Evolutionary conservation across 2,888 invertebrate species (phyloP).

Genomic region (Xestia rhomboidea): DNA sequence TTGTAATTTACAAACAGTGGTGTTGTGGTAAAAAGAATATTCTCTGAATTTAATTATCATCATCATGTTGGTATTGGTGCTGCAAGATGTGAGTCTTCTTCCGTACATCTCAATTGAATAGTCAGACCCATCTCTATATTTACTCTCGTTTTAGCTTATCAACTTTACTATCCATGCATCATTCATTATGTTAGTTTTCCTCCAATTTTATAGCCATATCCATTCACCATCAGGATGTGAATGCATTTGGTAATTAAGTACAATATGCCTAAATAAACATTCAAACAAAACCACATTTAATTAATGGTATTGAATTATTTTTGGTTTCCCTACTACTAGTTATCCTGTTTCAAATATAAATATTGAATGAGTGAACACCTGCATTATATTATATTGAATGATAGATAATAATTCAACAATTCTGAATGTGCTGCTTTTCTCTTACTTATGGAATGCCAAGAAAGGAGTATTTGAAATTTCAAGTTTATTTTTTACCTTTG

Average conservation of each 20-base stretch:
- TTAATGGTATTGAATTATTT: slow-evolving; percentile 30
- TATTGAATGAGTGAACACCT: slow-evolving; percentile 52
- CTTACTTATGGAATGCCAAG: background rate
- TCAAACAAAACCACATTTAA: slow-evolving; percentile 24
- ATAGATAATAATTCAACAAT: slow-evolving; percentile 6
- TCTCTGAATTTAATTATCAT: background rate
- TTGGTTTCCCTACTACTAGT: slow-evolving; percentile 23
- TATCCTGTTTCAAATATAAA: slow-evolving; percentile 45
- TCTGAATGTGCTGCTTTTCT: background rate
- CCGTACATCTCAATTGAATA: background rate
- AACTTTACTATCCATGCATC: slow-evolving; percentile 4
- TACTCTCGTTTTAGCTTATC: background rate
- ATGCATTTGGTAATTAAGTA: background rate
- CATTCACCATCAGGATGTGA: slow-evolving; percentile 1
- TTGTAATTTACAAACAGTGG: background rate
- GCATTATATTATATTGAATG: slow-evolving; percentile 2
- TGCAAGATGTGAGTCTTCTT: background rate
- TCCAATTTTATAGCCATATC: background rate
- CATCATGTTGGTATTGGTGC: accelerated
- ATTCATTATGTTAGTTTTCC: background rate
- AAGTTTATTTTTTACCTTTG: slow-evolving; percentile 3
- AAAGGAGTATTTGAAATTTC: background rate
- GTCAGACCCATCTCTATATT: background rate
- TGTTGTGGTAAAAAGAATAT: background rate
- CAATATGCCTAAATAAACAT: background rate